Evolutionary conservation across 2,113 vertebrate genomes (phyloP).

Genomic region (Takifugu bimaculatus): DNA sequence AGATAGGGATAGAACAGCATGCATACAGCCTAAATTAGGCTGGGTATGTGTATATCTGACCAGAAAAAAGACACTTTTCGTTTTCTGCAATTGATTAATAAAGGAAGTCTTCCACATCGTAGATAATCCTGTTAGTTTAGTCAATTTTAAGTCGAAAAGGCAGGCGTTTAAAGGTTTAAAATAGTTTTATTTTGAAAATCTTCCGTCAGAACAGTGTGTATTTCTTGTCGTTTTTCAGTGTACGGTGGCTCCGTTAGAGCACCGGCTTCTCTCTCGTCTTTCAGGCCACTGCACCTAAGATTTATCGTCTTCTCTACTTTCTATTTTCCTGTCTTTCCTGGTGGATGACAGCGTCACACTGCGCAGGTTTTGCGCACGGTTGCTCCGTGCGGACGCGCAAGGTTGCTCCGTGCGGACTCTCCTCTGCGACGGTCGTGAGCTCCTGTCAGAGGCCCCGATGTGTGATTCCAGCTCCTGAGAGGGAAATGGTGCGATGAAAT

Average conservation of each 20-base stretch:
- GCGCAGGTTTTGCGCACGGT: not conserved
- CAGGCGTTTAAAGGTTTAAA: not conserved
- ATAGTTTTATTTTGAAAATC: constrained; percentile 45
- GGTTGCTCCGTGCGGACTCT: constrained; percentile 6
- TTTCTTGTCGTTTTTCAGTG: not conserved
- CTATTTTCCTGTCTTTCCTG: not conserved
- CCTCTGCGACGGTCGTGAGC: constrained; percentile 27
- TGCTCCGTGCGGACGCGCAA: constrained; percentile 3
- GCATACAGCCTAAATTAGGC: too few species aligned
- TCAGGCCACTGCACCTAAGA: not conserved
- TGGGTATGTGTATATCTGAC: too few species aligned
- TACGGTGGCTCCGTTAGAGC: not conserved
- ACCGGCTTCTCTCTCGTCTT: constrained; percentile 45
- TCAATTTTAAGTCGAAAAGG: not conserved
- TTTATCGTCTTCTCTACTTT: not conserved
- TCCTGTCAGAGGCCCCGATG: constrained; percentile 35
- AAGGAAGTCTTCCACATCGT: too few species aligned
- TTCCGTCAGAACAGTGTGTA: not conserved
- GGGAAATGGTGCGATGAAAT: constrained; percentile 32
- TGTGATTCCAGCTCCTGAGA: constrained; percentile 7
- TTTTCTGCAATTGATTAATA: too few species aligned
- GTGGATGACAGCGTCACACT: not conserved
- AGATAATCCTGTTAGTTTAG: too few species aligned
- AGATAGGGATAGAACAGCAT: too few species aligned
- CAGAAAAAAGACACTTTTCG: too few species aligned